Evolutionary conservation across 2,797 vertebrate genomes (phyloP).

Genomic region (Galago senegalensis): DNA sequence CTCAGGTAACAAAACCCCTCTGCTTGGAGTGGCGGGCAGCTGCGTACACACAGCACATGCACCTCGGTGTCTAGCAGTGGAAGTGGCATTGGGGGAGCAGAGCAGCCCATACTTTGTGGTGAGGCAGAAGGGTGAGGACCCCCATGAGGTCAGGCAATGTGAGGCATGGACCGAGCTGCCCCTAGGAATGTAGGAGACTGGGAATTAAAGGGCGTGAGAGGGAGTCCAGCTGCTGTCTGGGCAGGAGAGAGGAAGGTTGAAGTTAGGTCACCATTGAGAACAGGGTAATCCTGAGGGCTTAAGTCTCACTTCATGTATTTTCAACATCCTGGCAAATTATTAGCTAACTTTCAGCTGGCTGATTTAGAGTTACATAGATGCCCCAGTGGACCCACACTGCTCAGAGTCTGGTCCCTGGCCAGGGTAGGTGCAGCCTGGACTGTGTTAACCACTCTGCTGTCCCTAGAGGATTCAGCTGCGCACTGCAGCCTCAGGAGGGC

Average conservation of each 20-base stretch:
- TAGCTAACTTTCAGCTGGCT: not conserved
- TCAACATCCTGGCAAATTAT: not conserved
- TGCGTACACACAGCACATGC: too few species aligned
- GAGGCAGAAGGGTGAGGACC: not conserved
- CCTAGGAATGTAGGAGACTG: accelerated
- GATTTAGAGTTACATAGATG: not conserved
- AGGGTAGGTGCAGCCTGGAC: not conserved
- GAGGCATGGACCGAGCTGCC: too few species aligned
- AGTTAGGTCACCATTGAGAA: not conserved
- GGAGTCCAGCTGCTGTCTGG: not conserved
- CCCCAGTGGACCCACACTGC: not conserved
- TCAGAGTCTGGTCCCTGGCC: not conserved
- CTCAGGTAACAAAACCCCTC: not conserved
- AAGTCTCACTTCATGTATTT: accelerated
- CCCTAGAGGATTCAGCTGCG: not conserved
- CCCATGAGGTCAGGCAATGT: not conserved
- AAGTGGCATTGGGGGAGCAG: too few species aligned
- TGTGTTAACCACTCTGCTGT: not conserved
- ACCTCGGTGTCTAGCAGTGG: not conserved
- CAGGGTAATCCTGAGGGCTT: not conserved
- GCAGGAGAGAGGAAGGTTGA: not conserved
- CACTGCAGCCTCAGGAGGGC: not conserved
- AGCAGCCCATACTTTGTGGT: not conserved
- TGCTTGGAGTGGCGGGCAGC: too few species aligned
- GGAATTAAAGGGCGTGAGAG: not conserved